Evolutionary conservation across 2,888 invertebrate genomes (phyloP).

Genomic region (Tethea ocularis): DNA sequence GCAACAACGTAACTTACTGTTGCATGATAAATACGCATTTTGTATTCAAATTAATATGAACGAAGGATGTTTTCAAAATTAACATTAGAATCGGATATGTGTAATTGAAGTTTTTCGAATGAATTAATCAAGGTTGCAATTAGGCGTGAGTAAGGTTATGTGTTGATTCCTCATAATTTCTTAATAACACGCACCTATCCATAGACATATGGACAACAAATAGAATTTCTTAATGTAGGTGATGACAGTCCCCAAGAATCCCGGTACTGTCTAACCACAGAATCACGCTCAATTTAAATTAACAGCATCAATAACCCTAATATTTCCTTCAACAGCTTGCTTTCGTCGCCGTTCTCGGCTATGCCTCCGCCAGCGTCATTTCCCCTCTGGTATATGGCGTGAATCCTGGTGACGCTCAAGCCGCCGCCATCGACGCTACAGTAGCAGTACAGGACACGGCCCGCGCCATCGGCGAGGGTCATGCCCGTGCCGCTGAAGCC

Average conservation of each 20-base stretch:
- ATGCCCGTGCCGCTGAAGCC: constrained; percentile 70
- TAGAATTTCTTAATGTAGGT: too few relatives aligned
- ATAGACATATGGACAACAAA: not conserved
- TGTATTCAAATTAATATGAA: not conserved
- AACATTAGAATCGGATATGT: not conserved
- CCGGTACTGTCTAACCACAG: too few relatives aligned
- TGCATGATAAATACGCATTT: constrained; percentile 3
- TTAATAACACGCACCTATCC: not conserved
- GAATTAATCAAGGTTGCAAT: not conserved
- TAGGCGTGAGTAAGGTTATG: not conserved
- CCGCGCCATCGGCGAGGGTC: constrained; percentile 64
- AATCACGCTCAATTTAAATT: not conserved
- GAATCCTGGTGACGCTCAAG: constrained; percentile 74
- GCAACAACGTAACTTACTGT: not conserved
- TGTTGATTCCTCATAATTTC: not conserved
- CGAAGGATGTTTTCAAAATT: constrained; percentile 2
- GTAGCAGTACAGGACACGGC: constrained; percentile 68
- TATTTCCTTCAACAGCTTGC: constrained; percentile 58
- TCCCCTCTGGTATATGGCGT: constrained; percentile 62
- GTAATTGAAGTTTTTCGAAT: not conserved
- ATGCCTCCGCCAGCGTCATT: constrained; percentile 72
- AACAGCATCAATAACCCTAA: not conserved
- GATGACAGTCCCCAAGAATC: too few relatives aligned
- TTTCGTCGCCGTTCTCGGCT: constrained; percentile 79
- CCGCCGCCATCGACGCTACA: constrained; percentile 73